Evolutionary conservation across 2,113 vertebrate species (phyloP), one percentile per base, ranked within the genome.

Genomic region (Emberiza fucata): DNA sequence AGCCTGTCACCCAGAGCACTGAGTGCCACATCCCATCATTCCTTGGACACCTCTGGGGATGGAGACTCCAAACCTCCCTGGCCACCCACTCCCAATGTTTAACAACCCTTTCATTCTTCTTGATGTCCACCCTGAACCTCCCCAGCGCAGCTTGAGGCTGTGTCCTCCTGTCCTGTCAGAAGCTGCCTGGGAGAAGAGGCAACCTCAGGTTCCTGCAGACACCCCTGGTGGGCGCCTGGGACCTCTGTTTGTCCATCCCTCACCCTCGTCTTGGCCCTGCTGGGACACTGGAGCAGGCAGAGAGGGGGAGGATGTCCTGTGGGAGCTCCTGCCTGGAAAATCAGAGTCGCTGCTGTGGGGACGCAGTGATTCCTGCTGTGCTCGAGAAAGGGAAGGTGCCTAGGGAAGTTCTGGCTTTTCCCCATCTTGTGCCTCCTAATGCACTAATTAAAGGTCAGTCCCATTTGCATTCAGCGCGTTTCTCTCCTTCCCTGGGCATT

Each of bases 401-500:
- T 70, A 29, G 76, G 79, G 88, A 94, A 77, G 68, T 75, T 78
- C 64, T 89, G 84, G 4, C 29, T 66, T 79, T 76, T 56, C 37
- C 31, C 27, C 59, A 7, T 2, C 33, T 57, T 6, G 23, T 66
- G 82, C 83, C 76, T 90, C 6, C 42, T 85, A 8, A 14, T 31
- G 78, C 65, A 1, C 84, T 93, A 80, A 93, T 90, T 92, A 96
- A 96, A 97, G 95, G 95, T 97, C 95, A 94, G 47, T 81, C 13
- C 68, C 56, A 51, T 88, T 81, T 83, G 56, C 56, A 70, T 94
- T 66, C 76, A 12, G 24, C 0, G 2, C 6, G 0, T 83, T 80
- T 42, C 64, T 53, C 48, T 73, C 69, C 71, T 44, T 85, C 79
- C 78, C 66, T 68, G 76, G 71, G 88, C 14, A 3, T 76, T 39